Evolutionary conservation across 2,888 invertebrate species (phyloP).

Genomic region (Drosophila planitibia): DNA sequence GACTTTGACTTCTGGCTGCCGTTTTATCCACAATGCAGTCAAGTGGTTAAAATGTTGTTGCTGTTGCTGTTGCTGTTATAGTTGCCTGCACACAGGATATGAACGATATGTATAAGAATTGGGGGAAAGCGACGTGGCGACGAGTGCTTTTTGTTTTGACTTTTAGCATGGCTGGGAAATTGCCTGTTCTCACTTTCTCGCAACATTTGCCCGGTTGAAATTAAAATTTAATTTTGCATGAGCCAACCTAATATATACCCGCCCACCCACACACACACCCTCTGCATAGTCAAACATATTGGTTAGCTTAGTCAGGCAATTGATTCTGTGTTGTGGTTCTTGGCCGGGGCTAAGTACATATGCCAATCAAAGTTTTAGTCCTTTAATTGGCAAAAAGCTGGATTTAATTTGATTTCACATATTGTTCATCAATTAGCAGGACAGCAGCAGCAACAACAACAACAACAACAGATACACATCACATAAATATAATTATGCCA

Average conservation of each 20-base stretch:
- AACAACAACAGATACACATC: slow-evolving; percentile 41
- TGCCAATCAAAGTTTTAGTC: slow-evolving; percentile 12
- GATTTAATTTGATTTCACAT: slow-evolving; percentile 46
- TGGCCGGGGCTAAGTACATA: slow-evolving; percentile 3
- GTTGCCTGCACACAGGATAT: slow-evolving; percentile 4
- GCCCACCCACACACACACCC: not conserved
- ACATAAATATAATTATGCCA: slow-evolving; percentile 77
- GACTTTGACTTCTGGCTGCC: slow-evolving; percentile 69
- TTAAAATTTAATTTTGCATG: slow-evolving; percentile 78
- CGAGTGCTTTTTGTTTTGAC: slow-evolving; percentile 38
- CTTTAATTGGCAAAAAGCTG: slow-evolving; percentile 29
- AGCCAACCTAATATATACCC: slow-evolving; percentile 28
- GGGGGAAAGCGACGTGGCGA: slow-evolving; percentile 19
- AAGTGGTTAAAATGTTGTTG: slow-evolving; percentile 71
- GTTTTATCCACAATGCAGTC: slow-evolving; percentile 78
- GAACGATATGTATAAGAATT: slow-evolving; percentile 19
- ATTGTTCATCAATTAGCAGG: slow-evolving; percentile 64
- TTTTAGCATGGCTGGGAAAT: slow-evolving; percentile 58
- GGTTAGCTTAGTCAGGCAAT: slow-evolving; percentile 62
- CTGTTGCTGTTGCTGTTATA: slow-evolving; percentile 17
- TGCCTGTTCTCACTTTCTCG: slow-evolving; percentile 66
- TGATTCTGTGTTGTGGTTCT: slow-evolving; percentile 61
- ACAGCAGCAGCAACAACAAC: slow-evolving; percentile 5
- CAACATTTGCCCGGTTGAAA: slow-evolving; percentile 64
- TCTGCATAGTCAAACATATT: slow-evolving; percentile 37